A percentile compares a stretch with the other conserved stretches of the same genome.
These are phyloP conservation scores for Callipepla squamata DNA, from an alignment of 2,113 vertebrate genomes.

Conservation along the genomic window DNA sequence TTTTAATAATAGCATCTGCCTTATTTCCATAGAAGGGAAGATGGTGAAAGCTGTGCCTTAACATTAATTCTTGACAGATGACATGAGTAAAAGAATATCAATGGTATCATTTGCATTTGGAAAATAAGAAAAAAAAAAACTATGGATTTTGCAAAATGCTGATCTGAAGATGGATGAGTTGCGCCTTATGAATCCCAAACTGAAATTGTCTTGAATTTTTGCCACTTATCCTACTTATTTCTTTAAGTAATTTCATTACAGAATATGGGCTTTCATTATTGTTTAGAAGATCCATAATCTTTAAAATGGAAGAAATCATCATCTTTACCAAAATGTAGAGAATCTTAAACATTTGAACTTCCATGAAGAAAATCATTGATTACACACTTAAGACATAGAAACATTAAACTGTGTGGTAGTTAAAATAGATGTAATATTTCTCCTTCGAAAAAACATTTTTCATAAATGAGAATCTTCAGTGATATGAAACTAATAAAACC, in stretches of 20 bases:
- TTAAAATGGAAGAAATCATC: not conserved
- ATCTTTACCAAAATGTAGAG: not conserved
- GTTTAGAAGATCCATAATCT: not conserved
- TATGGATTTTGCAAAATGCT: not conserved
- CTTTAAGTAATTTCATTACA: not conserved
- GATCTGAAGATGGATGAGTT: not conserved
- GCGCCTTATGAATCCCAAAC: not conserved
- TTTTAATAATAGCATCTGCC: not conserved
- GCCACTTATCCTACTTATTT: not conserved
- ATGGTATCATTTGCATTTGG: not conserved
- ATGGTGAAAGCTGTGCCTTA: not conserved
- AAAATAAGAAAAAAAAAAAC: not conserved
- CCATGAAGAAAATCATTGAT: not conserved
- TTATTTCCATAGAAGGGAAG: not conserved
- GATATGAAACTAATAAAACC: not conserved
- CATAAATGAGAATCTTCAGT: not conserved
- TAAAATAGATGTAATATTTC: not conserved
- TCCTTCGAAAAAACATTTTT: not conserved
- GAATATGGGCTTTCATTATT: not conserved
- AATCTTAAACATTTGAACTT: not conserved
- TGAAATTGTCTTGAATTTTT: not conserved
- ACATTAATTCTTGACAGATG: not conserved
- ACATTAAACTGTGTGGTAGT: not conserved
- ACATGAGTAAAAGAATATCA: not conserved
- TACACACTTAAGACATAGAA: not conserved